A percentile compares a stretch with the other conserved stretches of the same genome.
Conservation (phyloP, 2,113 vertebrate genomes). For the Brienomyrus longianalis region DNA sequence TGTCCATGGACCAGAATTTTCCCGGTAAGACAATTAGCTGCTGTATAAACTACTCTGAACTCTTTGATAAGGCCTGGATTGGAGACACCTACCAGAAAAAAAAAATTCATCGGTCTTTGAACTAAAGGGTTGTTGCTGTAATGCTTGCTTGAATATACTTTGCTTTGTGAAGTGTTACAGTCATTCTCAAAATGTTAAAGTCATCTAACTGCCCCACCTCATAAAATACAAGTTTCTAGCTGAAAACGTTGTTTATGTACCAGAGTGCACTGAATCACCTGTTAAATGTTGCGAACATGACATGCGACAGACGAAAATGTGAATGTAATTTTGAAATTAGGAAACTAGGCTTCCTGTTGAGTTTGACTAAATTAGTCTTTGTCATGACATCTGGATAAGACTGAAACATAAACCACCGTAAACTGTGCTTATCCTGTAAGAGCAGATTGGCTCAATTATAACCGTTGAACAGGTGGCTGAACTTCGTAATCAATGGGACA, state of each 20-base stretch:
- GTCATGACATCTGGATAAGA: conserved; percentile 1
- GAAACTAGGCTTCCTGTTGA: background rate
- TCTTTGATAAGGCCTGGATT: background rate
- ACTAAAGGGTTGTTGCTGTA: background rate
- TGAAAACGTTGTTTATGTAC: background rate
- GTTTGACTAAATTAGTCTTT: conserved; percentile 10
- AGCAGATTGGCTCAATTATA: background rate
- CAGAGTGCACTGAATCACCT: background rate
- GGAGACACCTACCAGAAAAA: background rate
- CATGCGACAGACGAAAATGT: background rate
- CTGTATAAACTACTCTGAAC: background rate
- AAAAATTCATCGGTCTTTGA: background rate
- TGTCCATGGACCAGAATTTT: background rate
- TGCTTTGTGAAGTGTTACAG: background rate
- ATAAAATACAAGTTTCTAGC: background rate
- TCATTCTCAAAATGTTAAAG: background rate
- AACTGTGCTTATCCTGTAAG: conserved; percentile 2
- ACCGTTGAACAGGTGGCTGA: background rate
- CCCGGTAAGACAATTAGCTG: background rate
- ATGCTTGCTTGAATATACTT: background rate
- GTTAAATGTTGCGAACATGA: background rate
- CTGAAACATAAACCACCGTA: background rate
- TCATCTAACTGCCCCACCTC: background rate
- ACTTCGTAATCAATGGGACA: background rate
- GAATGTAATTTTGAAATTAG: conserved; percentile 8